A percentile compares a stretch with the other conserved stretches of the same genome.
Evolutionary conservation across 1,140 invertebrate genomes (phyloP).

Genomic region (Brachionus sp.): DNA sequence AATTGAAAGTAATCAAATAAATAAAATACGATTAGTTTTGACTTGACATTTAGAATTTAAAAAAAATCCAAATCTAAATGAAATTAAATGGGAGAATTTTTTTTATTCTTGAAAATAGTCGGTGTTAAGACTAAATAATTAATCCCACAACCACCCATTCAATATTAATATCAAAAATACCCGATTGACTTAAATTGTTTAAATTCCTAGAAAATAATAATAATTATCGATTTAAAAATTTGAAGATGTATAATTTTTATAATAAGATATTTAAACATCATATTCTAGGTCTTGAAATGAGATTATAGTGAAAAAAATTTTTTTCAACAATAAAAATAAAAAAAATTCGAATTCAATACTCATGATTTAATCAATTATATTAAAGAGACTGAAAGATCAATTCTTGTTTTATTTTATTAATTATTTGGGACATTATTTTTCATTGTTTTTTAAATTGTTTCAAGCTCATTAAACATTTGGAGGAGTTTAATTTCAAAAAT

Average conservation of each 20-base stretch:
- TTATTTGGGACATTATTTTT: conserved; percentile 20
- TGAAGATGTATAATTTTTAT: neutral
- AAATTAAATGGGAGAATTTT: neutral
- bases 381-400: neutral
- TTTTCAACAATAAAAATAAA: neutral
- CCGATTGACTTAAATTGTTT: neutral
- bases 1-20: neutral
- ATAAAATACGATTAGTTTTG: neutral
- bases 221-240: neutral
- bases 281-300: neutral
- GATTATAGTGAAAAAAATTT: neutral
- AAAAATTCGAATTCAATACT: neutral
- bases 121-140: neutral
- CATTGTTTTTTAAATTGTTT: conserved; percentile 7
- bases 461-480: conserved; percentile 7
- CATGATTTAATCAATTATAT: neutral
- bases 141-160: neutral
- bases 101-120: neutral
- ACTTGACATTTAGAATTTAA: neutral
- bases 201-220: conserved; percentile 1
- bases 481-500: neutral
- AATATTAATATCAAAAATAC: neutral
- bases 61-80: neutral
- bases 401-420: neutral
- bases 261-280: neutral